Conservation (phyloP, 2,113 vertebrate species). For the Pomatorhinus ruficollis region DNA sequence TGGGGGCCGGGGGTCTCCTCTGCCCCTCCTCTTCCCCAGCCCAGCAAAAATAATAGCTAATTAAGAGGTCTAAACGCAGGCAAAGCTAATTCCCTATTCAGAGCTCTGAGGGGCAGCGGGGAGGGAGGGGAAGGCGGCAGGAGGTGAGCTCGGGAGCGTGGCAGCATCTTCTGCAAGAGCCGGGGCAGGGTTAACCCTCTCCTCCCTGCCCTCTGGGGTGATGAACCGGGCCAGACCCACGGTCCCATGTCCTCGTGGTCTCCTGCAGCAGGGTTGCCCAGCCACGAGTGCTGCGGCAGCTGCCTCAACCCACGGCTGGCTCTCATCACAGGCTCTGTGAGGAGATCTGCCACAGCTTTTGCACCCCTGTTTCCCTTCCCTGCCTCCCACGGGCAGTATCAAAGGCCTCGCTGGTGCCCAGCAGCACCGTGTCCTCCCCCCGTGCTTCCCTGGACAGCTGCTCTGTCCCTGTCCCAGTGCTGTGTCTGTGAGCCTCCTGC, state of each 20-base stretch:
- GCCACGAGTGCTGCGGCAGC: not conserved
- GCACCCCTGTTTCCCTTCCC: accelerated
- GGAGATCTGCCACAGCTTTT: not conserved
- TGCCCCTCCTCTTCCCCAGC: conserved; percentile 62
- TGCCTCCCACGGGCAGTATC: accelerated
- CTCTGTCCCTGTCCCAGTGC: not conserved
- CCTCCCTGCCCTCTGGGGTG: not conserved
- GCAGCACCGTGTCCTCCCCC: not conserved
- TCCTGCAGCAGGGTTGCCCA: not conserved
- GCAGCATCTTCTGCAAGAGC: conserved; percentile 25
- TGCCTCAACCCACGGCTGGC: accelerated
- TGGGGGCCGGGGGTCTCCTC: conserved; percentile 44
- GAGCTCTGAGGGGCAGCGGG: conserved; percentile 21
- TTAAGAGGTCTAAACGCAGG: conserved; percentile 75
- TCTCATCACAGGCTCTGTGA: accelerated
- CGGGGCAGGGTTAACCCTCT: conserved; percentile 55
- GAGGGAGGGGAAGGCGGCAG: conserved; percentile 19
- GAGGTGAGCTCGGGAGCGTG: conserved; percentile 35
- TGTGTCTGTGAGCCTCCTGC: accelerated
- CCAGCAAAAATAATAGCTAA: conserved; percentile 74
- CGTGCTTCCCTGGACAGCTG: not conserved
- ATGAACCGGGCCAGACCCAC: accelerated
- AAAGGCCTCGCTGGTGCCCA: not conserved
- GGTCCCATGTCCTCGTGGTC: accelerated
- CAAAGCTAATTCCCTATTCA: conserved; percentile 74